These are phyloP conservation scores for Gobio gobio DNA, from an alignment of 2,113 vertebrate genomes.

Conservation along the genomic window DNA sequence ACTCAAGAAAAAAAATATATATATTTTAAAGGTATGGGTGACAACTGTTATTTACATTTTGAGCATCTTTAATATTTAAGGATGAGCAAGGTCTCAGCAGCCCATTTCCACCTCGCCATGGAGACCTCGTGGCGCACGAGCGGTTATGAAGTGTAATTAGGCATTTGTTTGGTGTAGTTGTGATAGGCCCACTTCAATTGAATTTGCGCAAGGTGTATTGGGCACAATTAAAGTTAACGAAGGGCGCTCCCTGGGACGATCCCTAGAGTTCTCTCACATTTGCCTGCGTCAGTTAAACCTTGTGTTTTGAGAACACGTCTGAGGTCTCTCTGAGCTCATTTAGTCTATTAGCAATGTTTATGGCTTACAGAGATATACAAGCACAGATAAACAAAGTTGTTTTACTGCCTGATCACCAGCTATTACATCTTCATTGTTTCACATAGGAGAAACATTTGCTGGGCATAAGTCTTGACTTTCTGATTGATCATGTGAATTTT, in stretches of 20 bases:
- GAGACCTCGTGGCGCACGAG: slow-evolving; percentile 56
- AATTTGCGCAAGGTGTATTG: slow-evolving; percentile 70
- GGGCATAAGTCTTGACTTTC: background rate
- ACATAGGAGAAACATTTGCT: background rate
- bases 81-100: background rate
- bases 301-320: slow-evolving; percentile 53
- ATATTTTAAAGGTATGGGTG: background rate
- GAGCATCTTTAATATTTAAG: background rate
- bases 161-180: slow-evolving; percentile 59
- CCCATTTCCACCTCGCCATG: slow-evolving; percentile 52
- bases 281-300: slow-evolving; percentile 73
- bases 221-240: slow-evolving; percentile 80
- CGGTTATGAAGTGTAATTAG: slow-evolving; percentile 69
- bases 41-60: background rate
- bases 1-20: background rate
- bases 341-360: slow-evolving; percentile 28
- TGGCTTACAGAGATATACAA: background rate
- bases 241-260: slow-evolving; percentile 65
- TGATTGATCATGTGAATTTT: background rate
- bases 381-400: background rate
- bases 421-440: background rate
- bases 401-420: background rate
- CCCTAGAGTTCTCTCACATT: slow-evolving; percentile 64
- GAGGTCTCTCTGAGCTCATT: slow-evolving; percentile 41
- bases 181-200: slow-evolving; percentile 70